Base-by-base conservation (phyloP, 2,113 vertebrate genomes). In the Chamaea fasciata region DNA sequence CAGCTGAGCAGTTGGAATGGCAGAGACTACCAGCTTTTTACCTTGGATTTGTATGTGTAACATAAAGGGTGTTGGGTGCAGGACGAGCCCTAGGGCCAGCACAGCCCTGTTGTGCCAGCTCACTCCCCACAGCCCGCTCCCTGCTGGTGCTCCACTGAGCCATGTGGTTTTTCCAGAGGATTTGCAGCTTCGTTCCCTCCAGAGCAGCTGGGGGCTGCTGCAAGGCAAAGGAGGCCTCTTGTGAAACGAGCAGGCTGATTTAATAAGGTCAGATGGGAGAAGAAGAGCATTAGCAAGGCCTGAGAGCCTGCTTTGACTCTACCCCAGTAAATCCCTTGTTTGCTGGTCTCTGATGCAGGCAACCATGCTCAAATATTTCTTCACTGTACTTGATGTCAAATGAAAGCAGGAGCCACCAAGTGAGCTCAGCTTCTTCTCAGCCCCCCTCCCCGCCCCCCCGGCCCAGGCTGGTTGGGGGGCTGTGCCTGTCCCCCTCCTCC, bases 101-200 rank as follows among this genome's bases (percentile, higher is more conserved):
- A n/a, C 0, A 0, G 67, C 44, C 62, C 60, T 53, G 74, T 52
- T 0, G 2, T 2, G 1, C 39, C 0, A 0, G 35, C 65, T 75
- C 52, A 67, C 5, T 20, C 52, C 57, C 78, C 2, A 2, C 30
- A 79, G 11, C 62, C 44, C 5, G 1, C 49, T 80, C 46, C 64
- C 56, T 62, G n/a, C 59, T 0, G 0, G 47, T 79, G 91, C 79
- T 92, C 79, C 82, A 33, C 89, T 47, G 65, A 83, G 65, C 70
- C 78, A 8, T 55, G 64, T 14, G 7, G 14, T 23, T 42, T 69
- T 71, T 65, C 74, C 70, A 42, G 39, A 75, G 65, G 30, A 67
- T 82, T 31, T 1, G 0, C 74, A 78, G 88, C 39, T 65, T 68
- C 6, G 3, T 14, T 87, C 69, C 73, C 70, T 46, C 47, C 56